Base-by-base conservation (phyloP, 2,888 invertebrate genomes). In the Conops quadrifasciatus region DNA sequence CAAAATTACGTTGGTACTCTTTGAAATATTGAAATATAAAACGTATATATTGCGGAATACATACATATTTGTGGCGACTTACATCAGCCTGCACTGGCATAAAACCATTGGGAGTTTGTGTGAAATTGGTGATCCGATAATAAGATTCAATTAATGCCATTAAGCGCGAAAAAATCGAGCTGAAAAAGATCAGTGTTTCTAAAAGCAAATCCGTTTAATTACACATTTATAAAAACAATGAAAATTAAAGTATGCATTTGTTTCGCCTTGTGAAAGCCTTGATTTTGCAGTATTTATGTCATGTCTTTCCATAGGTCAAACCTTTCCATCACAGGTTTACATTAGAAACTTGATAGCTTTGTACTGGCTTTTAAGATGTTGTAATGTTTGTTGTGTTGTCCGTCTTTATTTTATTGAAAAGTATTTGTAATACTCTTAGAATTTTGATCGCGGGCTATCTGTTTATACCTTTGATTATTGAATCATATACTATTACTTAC, bases 81-180 rank as follows among this genome's bases (percentile, higher is more conserved):
- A 78, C 79, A 68, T 79, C 80, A 19, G 71, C 69, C 66, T 77
- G 72, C 0, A 83, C 78, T 0, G 88, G 88, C 75, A 89, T 82
- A 70, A 88, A 85, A 0, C 89, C 89, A 69, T 87, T 86, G 0
- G 88, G 81, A 0, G 85, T 83, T 0, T 89, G 88, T 1, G 88
- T 85, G 1, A 88, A 82, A 75, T 89, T 89, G 0, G 89, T 88
- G 2, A 90, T 89, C 9, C 89, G 87, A 81, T 92, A 92, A 78
- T 89, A 91, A 47, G 88, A 88, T 78, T 90, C 90, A 73, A 91
- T 86, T 0, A 89, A 89, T 26, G 87, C 85, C 91, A 92, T 91
- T 2, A 91, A 87, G 3, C 89, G 87, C 56, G 87, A 88, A 80
- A 91, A 91, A 64, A 91, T 79, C 80, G 89, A 89, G 79, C 91